Conservation (phyloP, 2,888 invertebrate genomes). For the Eudasyphora cyanicolor region DNA sequence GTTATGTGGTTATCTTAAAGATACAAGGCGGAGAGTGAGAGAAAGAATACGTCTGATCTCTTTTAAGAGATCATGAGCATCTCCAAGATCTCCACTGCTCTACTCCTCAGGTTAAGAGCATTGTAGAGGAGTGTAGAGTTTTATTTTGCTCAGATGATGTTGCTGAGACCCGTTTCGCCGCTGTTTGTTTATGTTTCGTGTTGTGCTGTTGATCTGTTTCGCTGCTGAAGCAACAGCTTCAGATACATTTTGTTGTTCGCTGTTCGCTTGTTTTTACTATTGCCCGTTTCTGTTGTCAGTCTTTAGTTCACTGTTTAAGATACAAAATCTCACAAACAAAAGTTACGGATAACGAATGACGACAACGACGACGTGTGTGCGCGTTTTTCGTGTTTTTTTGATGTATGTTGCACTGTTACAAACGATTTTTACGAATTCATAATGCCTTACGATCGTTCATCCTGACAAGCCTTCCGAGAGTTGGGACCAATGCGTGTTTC, state of each 20-base stretch:
- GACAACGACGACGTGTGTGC: background rate
- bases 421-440: background rate
- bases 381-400: background rate
- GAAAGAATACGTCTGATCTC: background rate
- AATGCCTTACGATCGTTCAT: background rate
- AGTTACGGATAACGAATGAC: slow-evolving; percentile 50
- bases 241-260: background rate
- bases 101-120: background rate
- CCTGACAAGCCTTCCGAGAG: background rate
- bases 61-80: background rate
- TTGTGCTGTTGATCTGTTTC: too few relatives aligned
- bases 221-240: background rate
- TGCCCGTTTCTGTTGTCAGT: slow-evolving; percentile 56
- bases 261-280: slow-evolving; percentile 1
- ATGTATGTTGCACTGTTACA: background rate
- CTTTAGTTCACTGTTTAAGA: slow-evolving; percentile 63
- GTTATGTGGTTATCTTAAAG: background rate
- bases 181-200: slow-evolving; percentile 21
- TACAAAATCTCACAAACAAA: slow-evolving; percentile 56
- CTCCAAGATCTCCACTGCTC: background rate
- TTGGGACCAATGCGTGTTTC: slow-evolving; percentile 8
- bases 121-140: slow-evolving; percentile 30
- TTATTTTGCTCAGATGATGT: background rate
- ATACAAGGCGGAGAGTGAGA: background rate
- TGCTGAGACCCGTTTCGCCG: background rate